phyloP scores from a whole-genome alignment of 2,113 vertebrate species.

The Corythaixoides concolor region DNA sequence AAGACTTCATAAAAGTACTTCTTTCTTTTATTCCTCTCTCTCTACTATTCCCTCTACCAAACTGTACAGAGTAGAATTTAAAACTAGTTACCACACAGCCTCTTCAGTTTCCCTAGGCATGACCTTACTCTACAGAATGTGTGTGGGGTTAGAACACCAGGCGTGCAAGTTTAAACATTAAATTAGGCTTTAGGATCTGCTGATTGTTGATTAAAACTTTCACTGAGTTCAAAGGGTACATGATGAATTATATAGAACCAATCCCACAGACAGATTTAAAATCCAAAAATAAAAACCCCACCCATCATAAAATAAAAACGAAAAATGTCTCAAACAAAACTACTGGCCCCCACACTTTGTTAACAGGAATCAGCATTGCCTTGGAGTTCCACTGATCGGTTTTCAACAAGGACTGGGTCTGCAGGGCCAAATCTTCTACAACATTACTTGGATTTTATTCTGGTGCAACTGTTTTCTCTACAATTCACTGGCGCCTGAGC shows the following conservation, averaged over 20 bases:
- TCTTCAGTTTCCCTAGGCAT: background rate
- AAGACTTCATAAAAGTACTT: background rate
- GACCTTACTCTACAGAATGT: background rate
- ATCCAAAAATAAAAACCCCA: background rate
- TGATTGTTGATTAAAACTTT: background rate
- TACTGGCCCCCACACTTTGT: background rate
- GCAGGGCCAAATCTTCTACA: background rate
- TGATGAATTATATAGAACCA: background rate
- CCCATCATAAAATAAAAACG: background rate
- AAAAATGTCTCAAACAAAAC: background rate
- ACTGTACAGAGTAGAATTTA: background rate
- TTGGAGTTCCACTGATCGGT: background rate
- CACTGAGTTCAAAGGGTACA: background rate
- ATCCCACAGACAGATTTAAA: background rate
- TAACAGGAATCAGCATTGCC: background rate
- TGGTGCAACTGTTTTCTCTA: background rate
- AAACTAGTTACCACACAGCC: background rate
- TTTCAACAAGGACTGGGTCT: background rate
- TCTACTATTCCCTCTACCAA: background rate
- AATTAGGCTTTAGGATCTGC: background rate
- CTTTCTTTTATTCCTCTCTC: background rate
- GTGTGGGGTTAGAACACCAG: background rate
- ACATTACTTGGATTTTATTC: background rate
- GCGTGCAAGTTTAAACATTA: background rate
- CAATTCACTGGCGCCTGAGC: background rate